phyloP scores from a whole-genome alignment of 2,888 invertebrate genomes.

The Phengaris alcon region DNA sequence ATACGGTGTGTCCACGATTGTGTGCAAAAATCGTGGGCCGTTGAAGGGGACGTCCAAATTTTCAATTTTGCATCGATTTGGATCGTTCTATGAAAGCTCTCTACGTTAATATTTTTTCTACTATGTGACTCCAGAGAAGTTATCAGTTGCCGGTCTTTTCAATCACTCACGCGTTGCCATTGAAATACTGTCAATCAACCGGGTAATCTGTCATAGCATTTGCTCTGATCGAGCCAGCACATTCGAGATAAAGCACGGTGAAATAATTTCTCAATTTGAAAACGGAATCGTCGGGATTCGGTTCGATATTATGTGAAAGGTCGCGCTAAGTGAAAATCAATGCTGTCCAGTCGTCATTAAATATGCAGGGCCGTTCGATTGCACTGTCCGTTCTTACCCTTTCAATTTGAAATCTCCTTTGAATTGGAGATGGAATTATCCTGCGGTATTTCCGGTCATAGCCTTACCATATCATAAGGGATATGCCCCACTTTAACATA shows the following conservation, averaged over 20 bases:
- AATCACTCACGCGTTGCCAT: no score
- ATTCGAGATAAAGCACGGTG: neutral
- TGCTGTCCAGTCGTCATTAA: constrained; percentile 37
- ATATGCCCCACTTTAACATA: neutral
- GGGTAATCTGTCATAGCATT: no score
- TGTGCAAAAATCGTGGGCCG: no score
- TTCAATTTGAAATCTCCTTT: neutral
- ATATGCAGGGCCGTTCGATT: constrained; percentile 40
- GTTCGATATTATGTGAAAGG: constrained; percentile 28
- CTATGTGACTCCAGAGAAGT: no score
- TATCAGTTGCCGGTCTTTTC: no score
- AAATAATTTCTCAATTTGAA: neutral
- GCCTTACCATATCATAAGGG: neutral
- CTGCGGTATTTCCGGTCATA: neutral
- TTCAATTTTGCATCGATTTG: no score
- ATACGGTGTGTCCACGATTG: no score
- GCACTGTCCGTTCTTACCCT: neutral
- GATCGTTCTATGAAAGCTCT: no score
- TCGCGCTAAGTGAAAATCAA: constrained; percentile 36
- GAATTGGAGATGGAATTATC: neutral
- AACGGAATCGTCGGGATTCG: neutral
- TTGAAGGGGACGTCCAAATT: no score
- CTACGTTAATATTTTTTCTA: no score
- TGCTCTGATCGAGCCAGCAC: no score
- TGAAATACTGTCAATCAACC: neutral